These are phyloP conservation scores for Staurois parvus DNA, from an alignment of 2,797 vertebrate species.

Conservation along the genomic window DNA sequence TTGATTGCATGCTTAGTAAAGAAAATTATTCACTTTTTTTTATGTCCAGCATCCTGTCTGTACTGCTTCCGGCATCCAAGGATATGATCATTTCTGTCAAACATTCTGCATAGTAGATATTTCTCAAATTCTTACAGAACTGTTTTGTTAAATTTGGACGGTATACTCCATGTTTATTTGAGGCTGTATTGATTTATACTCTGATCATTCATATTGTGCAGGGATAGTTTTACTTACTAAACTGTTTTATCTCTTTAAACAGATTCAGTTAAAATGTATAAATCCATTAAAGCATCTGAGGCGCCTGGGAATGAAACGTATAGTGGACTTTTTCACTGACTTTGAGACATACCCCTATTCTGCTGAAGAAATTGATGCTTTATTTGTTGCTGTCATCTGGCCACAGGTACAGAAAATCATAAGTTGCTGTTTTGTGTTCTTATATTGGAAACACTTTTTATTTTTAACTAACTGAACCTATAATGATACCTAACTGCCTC, in stretches of 20 bases:
- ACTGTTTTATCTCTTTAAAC: conserved; percentile 1
- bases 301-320: conserved; percentile 87
- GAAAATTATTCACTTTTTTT: too few species aligned
- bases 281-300: conserved; percentile 92
- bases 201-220: neutral
- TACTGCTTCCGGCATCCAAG: too few species aligned
- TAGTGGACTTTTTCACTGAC: conserved; percentile 88
- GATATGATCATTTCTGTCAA: too few species aligned
- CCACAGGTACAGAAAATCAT: conserved; percentile 83
- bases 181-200: too few species aligned
- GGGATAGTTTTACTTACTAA: neutral
- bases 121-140: too few species aligned
- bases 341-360: conserved; percentile 88
- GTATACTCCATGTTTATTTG: too few species aligned
- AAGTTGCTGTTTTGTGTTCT: neutral
- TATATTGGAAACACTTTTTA: neutral
- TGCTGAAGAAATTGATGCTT: conserved; percentile 87
- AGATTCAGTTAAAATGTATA: conserved; percentile 89
- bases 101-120: too few species aligned
- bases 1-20: too few species aligned
- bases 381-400: conserved; percentile 90
- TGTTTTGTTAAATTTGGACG: too few species aligned
- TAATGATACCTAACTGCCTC: neutral
- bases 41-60: too few species aligned
- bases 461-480: neutral